A percentile compares a stretch with the other conserved stretches of the same genome.
Evolutionary conservation across 2,113 vertebrate genomes (phyloP).

Genomic region (Hippocampus zosterae): DNA sequence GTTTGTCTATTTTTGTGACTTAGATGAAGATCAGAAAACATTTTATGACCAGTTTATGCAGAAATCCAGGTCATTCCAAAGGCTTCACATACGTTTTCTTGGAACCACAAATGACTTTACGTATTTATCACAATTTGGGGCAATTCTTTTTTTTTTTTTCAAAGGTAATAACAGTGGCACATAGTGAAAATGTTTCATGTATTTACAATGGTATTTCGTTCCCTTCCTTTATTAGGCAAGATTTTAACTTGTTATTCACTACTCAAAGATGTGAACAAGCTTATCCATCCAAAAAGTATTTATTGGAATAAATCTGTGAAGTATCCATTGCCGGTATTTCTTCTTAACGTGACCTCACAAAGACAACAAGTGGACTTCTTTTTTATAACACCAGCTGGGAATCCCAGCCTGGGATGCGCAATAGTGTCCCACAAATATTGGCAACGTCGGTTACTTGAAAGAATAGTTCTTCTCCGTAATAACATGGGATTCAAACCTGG

Average conservation of each 20-base stretch:
- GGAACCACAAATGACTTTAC: too few species aligned
- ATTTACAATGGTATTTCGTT: neutral
- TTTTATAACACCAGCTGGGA: constrained; percentile 42
- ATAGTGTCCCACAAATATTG: constrained; percentile 31
- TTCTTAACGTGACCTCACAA: constrained; percentile 11
- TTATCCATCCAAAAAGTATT: neutral
- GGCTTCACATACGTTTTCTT: too few species aligned
- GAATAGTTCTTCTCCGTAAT: constrained; percentile 17
- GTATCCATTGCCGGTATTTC: neutral
- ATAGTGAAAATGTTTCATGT: neutral
- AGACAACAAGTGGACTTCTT: constrained; percentile 38
- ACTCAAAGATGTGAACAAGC: too few species aligned
- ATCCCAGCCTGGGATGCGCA: constrained; percentile 36
- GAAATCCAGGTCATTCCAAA: too few species aligned
- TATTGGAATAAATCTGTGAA: constrained; percentile 12
- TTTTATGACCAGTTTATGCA: too few species aligned
- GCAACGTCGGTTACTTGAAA: constrained; percentile 24
- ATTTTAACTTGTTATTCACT: constrained; percentile 1
- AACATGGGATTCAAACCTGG: neutral
- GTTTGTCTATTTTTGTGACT: too few species aligned
- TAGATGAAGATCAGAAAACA: too few species aligned
- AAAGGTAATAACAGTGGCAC: neutral
- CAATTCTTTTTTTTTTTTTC: too few species aligned
- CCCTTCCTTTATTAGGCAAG: neutral
- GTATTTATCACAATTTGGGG: too few species aligned